Percentiles rank a stretch among this genome's conserved stretches.
These are phyloP conservation scores for Phoeniculus purpureus DNA, from an alignment of 2,797 vertebrate species.

Conservation along the genomic window DNA sequence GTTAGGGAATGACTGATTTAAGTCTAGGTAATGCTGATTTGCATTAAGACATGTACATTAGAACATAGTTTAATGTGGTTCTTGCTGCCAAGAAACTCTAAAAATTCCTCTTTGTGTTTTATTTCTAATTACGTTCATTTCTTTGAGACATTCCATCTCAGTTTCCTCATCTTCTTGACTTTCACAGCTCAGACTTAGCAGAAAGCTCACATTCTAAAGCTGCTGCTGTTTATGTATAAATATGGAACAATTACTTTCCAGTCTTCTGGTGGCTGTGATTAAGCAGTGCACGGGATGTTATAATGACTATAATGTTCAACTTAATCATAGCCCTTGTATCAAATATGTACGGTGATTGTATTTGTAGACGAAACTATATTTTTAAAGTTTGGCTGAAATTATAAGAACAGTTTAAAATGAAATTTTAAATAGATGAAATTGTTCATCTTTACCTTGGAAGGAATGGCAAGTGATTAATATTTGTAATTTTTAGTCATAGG, in stretches of 20 bases:
- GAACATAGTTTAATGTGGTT: neutral
- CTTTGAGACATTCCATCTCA: neutral
- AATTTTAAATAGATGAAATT: neutral
- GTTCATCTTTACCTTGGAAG: neutral
- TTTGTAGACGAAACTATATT: neutral
- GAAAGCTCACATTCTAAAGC: constrained; percentile 1
- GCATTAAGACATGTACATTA: neutral
- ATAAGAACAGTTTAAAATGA: neutral
- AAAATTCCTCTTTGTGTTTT: neutral
- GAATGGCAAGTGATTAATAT: neutral
- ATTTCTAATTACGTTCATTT: neutral
- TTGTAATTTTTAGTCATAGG: neutral
- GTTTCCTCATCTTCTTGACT: constrained; percentile 4
- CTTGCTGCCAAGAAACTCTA: neutral
- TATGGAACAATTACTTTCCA: constrained; percentile 22
- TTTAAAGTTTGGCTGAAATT: neutral
- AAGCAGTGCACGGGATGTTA: neutral
- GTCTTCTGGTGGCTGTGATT: constrained; percentile 13
- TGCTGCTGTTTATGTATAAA: constrained; percentile 42
- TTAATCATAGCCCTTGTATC: neutral
- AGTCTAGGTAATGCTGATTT: neutral
- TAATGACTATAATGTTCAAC: neutral
- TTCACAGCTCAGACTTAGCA: neutral
- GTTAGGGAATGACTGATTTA: neutral
- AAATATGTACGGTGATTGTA: neutral